A percentile compares a stretch with the other conserved stretches of the same genome.
These are phyloP conservation scores for Trididemnum clinides DNA, from an alignment of 23 tunicate species.

Conservation along the genomic window DNA sequence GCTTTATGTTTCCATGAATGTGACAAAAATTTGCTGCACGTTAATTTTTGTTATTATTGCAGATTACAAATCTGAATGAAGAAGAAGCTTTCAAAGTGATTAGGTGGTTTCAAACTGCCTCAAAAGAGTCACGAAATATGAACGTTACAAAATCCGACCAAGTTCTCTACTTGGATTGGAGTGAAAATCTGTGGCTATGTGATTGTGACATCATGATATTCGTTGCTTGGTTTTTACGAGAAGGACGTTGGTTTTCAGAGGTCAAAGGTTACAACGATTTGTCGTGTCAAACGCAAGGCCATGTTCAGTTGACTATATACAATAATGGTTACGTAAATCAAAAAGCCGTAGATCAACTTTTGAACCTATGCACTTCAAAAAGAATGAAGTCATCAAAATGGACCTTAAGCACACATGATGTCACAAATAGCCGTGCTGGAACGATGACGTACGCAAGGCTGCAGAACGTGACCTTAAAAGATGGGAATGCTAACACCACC, in stretches of 20 bases:
- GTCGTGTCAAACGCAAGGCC: conserved; percentile 33
- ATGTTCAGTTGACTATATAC: conserved; percentile 28
- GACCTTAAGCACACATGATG: not conserved
- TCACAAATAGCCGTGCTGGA: not conserved
- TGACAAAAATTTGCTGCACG: too few relatives aligned
- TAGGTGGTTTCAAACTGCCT: too few relatives aligned
- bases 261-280: conserved; percentile 60
- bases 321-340: conserved; percentile 26
- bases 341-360: not conserved
- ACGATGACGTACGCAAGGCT: too few relatives aligned
- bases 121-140: too few relatives aligned
- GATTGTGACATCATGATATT: conserved; percentile 50
- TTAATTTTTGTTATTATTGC: too few relatives aligned
- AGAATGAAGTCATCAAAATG: not conserved
- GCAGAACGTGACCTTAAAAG: not conserved
- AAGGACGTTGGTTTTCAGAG: conserved; percentile 31
- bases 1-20: too few relatives aligned
- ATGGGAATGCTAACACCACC: not conserved
- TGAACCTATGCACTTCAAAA: not conserved
- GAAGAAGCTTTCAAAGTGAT: too few relatives aligned
- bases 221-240: conserved; percentile 28
- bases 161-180: conserved; percentile 57
- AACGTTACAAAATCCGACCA: too few relatives aligned
- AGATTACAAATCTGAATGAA: too few relatives aligned
- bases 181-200: conserved; percentile 68